Evolutionary conservation across 2,888 invertebrate genomes (phyloP).

Genomic region (Graphium colonna): DNA sequence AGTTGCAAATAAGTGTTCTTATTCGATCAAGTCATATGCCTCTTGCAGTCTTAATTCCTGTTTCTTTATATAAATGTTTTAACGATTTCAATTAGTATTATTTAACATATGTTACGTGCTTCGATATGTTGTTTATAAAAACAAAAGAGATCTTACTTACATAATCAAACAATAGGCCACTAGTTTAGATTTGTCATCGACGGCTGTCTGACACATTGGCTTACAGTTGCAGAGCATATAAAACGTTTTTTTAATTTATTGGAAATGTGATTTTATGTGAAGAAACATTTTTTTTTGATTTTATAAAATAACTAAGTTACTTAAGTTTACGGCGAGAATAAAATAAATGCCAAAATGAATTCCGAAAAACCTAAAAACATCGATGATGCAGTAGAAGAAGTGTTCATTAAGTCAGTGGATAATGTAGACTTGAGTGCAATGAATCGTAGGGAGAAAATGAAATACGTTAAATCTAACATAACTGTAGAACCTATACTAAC

Average conservation of each 20-base stretch:
- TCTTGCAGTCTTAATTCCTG: not conserved
- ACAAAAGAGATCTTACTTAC: constrained; percentile 66
- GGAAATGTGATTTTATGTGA: constrained; percentile 4
- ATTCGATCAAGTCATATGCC: not conserved
- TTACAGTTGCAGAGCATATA: constrained; percentile 27
- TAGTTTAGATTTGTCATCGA: constrained; percentile 38
- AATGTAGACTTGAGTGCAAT: constrained; percentile 48
- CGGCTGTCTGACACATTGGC: constrained; percentile 44
- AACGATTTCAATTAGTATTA: not conserved
- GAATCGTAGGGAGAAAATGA: constrained; percentile 66
- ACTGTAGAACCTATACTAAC: constrained; percentile 84
- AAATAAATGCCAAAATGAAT: constrained; percentile 39
- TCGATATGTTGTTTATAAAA: constrained; percentile 59
- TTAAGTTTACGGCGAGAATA: not conserved
- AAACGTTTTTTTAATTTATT: constrained; percentile 1
- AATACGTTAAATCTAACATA: constrained; percentile 75
- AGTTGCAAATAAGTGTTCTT: constrained; percentile 4
- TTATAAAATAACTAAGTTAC: not conserved
- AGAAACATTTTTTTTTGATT: no score
- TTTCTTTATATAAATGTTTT: not conserved
- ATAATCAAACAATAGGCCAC: constrained; percentile 57
- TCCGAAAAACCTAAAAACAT: constrained; percentile 30
- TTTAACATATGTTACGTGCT: constrained; percentile 36
- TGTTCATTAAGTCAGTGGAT: constrained; percentile 51
- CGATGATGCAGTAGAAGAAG: constrained; percentile 45